Evolutionary conservation across 2,888 invertebrate species (phyloP), one percentile per base, ranked within the genome.

Genomic region (Eupithecia tripunctaria): DNA sequence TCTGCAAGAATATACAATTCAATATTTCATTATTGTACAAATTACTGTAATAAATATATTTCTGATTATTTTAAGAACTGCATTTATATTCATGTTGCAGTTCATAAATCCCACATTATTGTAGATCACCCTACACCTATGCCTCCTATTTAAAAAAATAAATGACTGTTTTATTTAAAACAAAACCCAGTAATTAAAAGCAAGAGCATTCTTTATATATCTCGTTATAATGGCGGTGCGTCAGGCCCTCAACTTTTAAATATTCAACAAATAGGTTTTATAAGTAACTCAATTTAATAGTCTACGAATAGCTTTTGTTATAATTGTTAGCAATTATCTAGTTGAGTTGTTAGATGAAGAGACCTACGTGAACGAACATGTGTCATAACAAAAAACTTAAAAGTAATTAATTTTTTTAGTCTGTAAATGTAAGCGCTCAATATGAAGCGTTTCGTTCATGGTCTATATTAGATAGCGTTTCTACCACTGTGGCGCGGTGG

Each of bases 161-260:
- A 63, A 71, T 76, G 69, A 71, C 64, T 41, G 67, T 72, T 72
- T 32, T 43, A 12, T 71, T 72, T 72, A 43, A 70, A 76, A 76
- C 72, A 72, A 73, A 75, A 60, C 65, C 32, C 70, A 59, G 73
- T 75, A 75, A 79, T 75, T 76, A 73, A 65, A 72, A 74, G 67
- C 56, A 71, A 12, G 60, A 70, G 70, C 64, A 75, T 76, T 75
- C 59, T 71, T 70, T 66, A 72, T 70, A 68, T 32, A 64, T 56
- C 69, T 69, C 51, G 62, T 76, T 72, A 77, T 77, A 79, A 78
- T 79, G 76, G 70, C 67, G 38, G 21, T 71, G 74, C 72, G 73
- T 79, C 80, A 76, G 67, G 63, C 63, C 69, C 67, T 73, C 74
- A 70, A 75, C 69, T 72, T 73, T 59, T 59, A 70, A 76, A 25